Percentiles rank a stretch among this genome's conserved stretches.
These are phyloP conservation scores for Hydractinia symbiolongicarpus DNA, from an alignment of 30 jellyfish, hydroid and myxozoan species.

Conservation along the genomic window DNA sequence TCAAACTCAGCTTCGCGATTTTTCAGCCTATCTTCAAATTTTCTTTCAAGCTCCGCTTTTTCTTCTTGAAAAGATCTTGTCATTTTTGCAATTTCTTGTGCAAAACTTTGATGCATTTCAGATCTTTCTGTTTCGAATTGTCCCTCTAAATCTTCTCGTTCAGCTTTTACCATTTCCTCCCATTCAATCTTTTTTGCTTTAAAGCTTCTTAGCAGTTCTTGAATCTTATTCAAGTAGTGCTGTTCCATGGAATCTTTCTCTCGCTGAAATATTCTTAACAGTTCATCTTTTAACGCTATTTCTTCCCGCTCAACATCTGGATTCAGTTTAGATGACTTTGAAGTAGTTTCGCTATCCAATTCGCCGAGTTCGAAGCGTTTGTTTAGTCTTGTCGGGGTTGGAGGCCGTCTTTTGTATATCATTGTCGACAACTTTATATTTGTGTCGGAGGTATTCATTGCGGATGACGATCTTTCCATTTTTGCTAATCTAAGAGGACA, in stretches of 20 bases:
- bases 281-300: constrained; percentile 72
- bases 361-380: constrained; percentile 21
- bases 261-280: constrained; percentile 58
- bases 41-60: constrained; percentile 42
- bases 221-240: constrained; percentile 53
- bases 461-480: background rate
- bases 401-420: constrained; percentile 19
- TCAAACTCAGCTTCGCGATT: constrained; percentile 32
- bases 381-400: background rate
- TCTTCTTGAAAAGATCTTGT: constrained; percentile 59
- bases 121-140: constrained; percentile 77
- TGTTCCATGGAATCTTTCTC: constrained; percentile 86
- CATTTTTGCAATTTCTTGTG: constrained; percentile 62
- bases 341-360: constrained; percentile 1
- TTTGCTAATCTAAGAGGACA: too few species aligned
- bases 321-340: constrained; percentile 17
- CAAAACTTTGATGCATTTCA: constrained; percentile 58
- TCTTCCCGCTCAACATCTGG: constrained; percentile 31
- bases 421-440: background rate
- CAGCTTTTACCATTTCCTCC: constrained; percentile 85
- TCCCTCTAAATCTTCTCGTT: constrained; percentile 63
- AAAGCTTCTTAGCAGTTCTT: constrained; percentile 69
- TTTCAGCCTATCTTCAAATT: constrained; percentile 26
- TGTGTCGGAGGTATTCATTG: background rate
- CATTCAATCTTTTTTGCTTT: constrained; percentile 75